A percentile compares a stretch with the other conserved stretches of the same genome.
Evolutionary conservation across 2,797 vertebrate genomes (phyloP).

Genomic region (Enteromius treurensis): DNA sequence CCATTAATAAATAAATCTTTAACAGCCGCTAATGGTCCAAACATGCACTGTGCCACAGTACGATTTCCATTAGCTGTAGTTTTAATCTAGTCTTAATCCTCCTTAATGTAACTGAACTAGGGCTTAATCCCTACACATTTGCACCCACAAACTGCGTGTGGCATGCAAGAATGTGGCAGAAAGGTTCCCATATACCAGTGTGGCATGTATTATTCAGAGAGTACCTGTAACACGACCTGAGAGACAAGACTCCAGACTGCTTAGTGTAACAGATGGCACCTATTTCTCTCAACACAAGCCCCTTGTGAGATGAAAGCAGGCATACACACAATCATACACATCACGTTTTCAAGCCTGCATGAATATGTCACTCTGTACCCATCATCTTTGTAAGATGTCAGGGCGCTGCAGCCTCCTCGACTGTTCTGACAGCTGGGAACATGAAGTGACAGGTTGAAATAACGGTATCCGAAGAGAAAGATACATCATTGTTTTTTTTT

Average conservation of each 20-base stretch:
- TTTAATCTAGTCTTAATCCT: neutral
- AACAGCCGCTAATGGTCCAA: neutral
- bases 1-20: neutral
- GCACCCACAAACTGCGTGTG: neutral
- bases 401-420: neutral
- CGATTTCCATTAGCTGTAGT: neutral
- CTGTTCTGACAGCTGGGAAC: slow-evolving; percentile 2
- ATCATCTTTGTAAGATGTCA: slow-evolving; percentile 12
- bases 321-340: slow-evolving; percentile 11
- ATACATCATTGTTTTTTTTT: neutral
- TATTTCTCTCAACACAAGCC: slow-evolving; percentile 59
- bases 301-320: slow-evolving; percentile 25
- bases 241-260: slow-evolving; percentile 15
- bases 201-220: slow-evolving; percentile 8
- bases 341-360: neutral
- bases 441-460: neutral
- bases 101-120: neutral
- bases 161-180: neutral
- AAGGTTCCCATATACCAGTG: slow-evolving; percentile 11
- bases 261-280: slow-evolving; percentile 49
- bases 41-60: neutral
- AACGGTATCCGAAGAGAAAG: neutral
- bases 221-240: slow-evolving; percentile 16
- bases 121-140: neutral
- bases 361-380: slow-evolving; percentile 16